Evolutionary conservation across 2,113 vertebrate species (phyloP), one percentile per base, ranked within the genome.

Genomic region (Origma solitaria): DNA sequence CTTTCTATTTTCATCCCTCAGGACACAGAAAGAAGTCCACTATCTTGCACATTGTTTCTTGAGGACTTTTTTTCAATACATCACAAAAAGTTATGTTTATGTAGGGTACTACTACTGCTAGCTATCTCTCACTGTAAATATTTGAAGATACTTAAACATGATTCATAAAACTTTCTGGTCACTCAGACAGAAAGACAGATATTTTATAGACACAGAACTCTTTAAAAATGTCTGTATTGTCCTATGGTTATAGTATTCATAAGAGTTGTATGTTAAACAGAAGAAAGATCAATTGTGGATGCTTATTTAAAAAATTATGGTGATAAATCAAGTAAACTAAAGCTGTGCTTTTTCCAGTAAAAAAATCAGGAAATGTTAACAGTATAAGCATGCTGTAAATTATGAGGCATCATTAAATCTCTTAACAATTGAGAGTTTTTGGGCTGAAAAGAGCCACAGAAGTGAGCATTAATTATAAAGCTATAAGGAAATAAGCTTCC

Each of bases 321-420:
- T 47, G 33, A 73, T 75, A 71, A 83, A 83, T 93, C 27, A 66
- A 38, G 61, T 49, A 62, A 86, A 86, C 77, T 65, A 90, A 66
- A 81, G 15, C 56, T 47, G 7, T 75, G 30, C 6, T 68, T 94
- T 86, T 84, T 31, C 64, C 80, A 89, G 51, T 89, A 57, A 95
- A 94, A 88, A 40, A 91, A 86, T 51, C 77, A 89, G 60, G 49
- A 49, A 92, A 68, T 2, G 71, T 60, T 68, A 91, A 51, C 28
- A 76, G 31, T n/a, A 60, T 11, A 71, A 60, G 12, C 27, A 38
- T 5, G 1, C 21, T 82, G 20, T 72, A 92, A 89, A 85, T 87
- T 47, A 70, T 40, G 28, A 86, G 13, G 6, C 44, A 76, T 57
- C 42, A 58, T 45, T 91, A 92, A 61, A 80, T 84, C 45, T 82